Evolutionary conservation across 2,888 invertebrate genomes (phyloP).

Genomic region (Cephus runcator): DNA sequence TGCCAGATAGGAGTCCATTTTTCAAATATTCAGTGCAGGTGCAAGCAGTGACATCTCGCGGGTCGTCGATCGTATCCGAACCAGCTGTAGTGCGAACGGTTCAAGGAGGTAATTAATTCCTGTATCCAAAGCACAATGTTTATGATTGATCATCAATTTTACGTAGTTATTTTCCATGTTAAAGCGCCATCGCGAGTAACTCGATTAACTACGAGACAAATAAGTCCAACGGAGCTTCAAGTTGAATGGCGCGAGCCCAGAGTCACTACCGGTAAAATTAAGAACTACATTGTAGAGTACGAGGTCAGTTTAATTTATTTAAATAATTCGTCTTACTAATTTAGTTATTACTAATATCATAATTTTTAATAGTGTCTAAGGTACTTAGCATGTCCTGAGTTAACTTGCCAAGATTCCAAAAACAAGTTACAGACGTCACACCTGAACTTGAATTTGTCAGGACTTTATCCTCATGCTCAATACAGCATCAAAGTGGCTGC

Average conservation of each 20-base stretch:
- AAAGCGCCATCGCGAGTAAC: slow-evolving; percentile 27
- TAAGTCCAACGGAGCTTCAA: slow-evolving; percentile 23
- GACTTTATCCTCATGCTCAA: slow-evolving; percentile 34
- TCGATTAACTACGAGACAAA: slow-evolving; percentile 21
- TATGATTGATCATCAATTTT: not conserved
- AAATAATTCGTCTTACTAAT: not conserved
- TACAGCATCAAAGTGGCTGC: slow-evolving; percentile 33
- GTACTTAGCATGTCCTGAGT: slow-evolving; percentile 29
- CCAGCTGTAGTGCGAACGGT: slow-evolving; percentile 23
- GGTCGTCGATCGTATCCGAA: slow-evolving; percentile 25
- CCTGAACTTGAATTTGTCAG: slow-evolving; percentile 22
- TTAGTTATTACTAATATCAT: not conserved
- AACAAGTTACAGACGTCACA: slow-evolving; percentile 26
- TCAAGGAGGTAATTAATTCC: slow-evolving; percentile 23
- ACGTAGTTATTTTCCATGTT: slow-evolving; percentile 5
- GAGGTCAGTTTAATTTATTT: slow-evolving; percentile 18
- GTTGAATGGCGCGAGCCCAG: slow-evolving; percentile 28
- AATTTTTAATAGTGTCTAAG: slow-evolving; percentile 29
- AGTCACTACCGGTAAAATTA: slow-evolving; percentile 24
- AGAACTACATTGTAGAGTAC: slow-evolving; percentile 25
- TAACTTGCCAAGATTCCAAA: slow-evolving; percentile 27
- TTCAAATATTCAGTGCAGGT: slow-evolving; percentile 29
- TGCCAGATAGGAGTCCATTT: slow-evolving; percentile 28
- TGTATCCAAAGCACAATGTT: not conserved
- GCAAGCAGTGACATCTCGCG: slow-evolving; percentile 29